Evolutionary conservation across 2,113 vertebrate genomes (phyloP).

Genomic region (Poecilia latipinna): DNA sequence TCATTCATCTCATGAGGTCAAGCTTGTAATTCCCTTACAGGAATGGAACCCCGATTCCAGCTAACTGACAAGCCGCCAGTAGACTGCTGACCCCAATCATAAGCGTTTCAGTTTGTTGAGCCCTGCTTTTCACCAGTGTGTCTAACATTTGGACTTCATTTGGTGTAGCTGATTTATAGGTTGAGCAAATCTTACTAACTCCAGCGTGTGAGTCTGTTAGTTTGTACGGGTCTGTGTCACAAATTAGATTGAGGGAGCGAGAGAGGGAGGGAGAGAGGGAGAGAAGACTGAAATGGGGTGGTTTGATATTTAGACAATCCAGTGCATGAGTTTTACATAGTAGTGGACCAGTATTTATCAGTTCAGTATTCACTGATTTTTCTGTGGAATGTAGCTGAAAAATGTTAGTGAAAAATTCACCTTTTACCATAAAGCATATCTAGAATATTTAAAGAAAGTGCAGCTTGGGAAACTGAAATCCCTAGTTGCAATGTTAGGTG

Average conservation of each 20-base stretch:
- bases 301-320: too few species aligned
- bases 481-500: too few species aligned
- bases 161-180: conserved; percentile 6
- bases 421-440: too few species aligned
- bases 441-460: too few species aligned
- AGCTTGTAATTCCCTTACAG: conserved; percentile 25
- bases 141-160: conserved; percentile 16
- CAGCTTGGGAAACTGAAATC: too few species aligned
- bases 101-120: conserved; percentile 41
- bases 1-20: conserved; percentile 46
- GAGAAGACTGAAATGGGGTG: too few species aligned
- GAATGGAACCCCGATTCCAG: conserved; percentile 18
- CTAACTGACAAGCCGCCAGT: conserved; percentile 26
- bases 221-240: conserved; percentile 1
- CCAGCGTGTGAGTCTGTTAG: neutral
- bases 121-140: conserved; percentile 13
- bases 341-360: too few species aligned
- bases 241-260: neutral
- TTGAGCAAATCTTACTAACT: conserved; percentile 1
- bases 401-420: too few species aligned
- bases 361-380: too few species aligned
- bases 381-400: too few species aligned
- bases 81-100: conserved; percentile 42
- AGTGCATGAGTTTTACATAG: too few species aligned
- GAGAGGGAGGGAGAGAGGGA: too few species aligned